A percentile compares a stretch with the other conserved stretches of the same genome.
Evolutionary conservation across 2,888 invertebrate species (phyloP).

Genomic region (Tricholauxania praeusta): DNA sequence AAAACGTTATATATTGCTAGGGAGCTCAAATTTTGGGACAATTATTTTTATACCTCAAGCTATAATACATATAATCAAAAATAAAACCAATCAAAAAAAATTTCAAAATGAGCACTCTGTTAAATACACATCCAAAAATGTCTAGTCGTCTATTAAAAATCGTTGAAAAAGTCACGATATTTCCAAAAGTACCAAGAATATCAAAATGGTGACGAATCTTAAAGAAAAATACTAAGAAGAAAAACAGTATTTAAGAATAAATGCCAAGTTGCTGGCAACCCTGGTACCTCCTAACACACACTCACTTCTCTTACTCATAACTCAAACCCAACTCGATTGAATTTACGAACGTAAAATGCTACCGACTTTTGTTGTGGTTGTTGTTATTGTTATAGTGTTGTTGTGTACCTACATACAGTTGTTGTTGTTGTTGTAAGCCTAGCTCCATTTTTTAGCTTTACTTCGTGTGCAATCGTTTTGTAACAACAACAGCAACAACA

Average conservation of each 20-base stretch:
- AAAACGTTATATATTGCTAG: too few species aligned
- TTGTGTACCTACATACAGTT: constrained; percentile 31
- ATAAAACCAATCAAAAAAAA: too few species aligned
- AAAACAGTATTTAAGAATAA: too few species aligned
- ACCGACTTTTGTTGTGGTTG: constrained; percentile 27
- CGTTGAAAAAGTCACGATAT: not conserved
- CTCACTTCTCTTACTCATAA: constrained; percentile 39
- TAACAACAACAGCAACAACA: not conserved
- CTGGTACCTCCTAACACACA: too few species aligned
- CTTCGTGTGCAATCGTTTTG: constrained; percentile 25
- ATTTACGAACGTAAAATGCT: constrained; percentile 30
- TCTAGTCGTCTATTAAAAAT: too few species aligned
- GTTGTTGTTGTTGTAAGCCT: constrained; percentile 36
- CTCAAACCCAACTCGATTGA: constrained; percentile 46
- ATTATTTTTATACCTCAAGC: too few species aligned
- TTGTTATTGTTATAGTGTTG: constrained; percentile 14
- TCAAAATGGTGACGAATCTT: too few species aligned
- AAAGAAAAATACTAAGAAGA: too few species aligned
- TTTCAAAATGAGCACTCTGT: not conserved
- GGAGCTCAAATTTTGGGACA: too few species aligned
- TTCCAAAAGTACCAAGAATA: constrained; percentile 36
- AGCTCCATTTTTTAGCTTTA: not conserved
- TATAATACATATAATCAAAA: too few species aligned
- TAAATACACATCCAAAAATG: too few species aligned
- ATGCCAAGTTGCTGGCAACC: too few species aligned